These are phyloP conservation scores for Pseudopleuronectes americanus DNA, from an alignment of 2,797 vertebrate species.

Conservation along the genomic window DNA sequence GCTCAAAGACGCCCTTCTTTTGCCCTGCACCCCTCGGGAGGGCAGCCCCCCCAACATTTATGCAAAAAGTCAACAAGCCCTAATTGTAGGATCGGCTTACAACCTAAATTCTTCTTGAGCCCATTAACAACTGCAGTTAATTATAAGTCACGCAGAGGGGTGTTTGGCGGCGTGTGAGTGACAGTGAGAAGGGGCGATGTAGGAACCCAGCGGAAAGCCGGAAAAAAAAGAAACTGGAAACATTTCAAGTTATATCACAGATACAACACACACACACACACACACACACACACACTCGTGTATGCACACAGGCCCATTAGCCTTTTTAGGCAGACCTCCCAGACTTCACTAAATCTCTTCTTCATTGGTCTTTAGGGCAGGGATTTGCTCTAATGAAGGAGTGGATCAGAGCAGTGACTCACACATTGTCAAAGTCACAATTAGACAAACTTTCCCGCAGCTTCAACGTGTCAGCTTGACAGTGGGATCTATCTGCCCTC, in stretches of 20 bases:
- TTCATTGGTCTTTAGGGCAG: conserved; percentile 65
- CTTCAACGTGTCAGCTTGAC: conserved; percentile 40
- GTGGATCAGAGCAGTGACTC: conserved; percentile 69
- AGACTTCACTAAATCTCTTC: conserved; percentile 65
- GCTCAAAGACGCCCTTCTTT: conserved; percentile 80
- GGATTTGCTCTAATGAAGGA: conserved; percentile 76
- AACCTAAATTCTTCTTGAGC: conserved; percentile 80
- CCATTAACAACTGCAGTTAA: conserved; percentile 84
- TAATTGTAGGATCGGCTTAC: conserved; percentile 86
- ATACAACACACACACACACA: conserved; percentile 9
- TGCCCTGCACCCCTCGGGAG: conserved; percentile 71
- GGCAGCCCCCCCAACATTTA: conserved; percentile 77
- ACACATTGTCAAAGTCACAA: conserved; percentile 67
- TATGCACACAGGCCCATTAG: conserved; percentile 32
- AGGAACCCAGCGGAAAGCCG: conserved; percentile 35
- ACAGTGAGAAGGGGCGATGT: conserved; percentile 39
- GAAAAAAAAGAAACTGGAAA: conserved; percentile 27
- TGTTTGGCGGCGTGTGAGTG: conserved; percentile 50
- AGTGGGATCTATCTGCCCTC: conserved; percentile 41
- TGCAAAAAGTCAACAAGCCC: conserved; percentile 87
- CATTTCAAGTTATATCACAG: conserved; percentile 59
- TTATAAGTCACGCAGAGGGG: conserved; percentile 66
- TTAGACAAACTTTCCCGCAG: conserved; percentile 54
- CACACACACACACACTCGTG: too few species aligned
- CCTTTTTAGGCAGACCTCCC: conserved; percentile 68